phyloP scores from a whole-genome alignment of 2,113 vertebrate genomes.

The Monarcha castaneiventris region DNA sequence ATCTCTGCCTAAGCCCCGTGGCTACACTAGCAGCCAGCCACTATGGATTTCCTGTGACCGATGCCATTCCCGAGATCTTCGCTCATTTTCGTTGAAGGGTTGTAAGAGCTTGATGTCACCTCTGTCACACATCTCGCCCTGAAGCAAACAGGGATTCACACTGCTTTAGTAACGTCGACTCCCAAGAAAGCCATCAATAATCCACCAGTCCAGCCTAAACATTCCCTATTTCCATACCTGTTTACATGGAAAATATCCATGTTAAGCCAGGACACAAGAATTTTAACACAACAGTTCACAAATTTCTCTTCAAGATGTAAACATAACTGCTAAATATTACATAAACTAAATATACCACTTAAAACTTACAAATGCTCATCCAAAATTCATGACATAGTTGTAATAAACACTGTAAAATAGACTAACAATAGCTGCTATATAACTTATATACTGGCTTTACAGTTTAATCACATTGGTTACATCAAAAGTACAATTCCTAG shows the following conservation, averaged over 20 bases:
- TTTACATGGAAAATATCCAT: slow-evolving; percentile 84
- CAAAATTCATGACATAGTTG: slow-evolving; percentile 72
- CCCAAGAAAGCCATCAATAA: slow-evolving; percentile 90
- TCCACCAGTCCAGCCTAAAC: slow-evolving; percentile 89
- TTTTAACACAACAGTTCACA: slow-evolving; percentile 74
- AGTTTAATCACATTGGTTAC: slow-evolving; percentile 61
- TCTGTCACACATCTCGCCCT: slow-evolving; percentile 99
- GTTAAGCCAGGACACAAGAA: slow-evolving; percentile 79
- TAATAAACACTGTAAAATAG: slow-evolving; percentile 70
- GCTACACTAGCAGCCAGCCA: slow-evolving; percentile 90
- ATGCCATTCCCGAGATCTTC: slow-evolving; percentile 99
- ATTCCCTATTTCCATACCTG: slow-evolving; percentile 86
- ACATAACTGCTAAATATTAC: slow-evolving; percentile 64
- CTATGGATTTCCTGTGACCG: slow-evolving; percentile 97
- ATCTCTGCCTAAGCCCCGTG: slow-evolving; percentile 94
- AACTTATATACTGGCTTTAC: slow-evolving; percentile 50
- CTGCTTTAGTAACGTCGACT: slow-evolving; percentile 99
- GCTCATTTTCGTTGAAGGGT: slow-evolving; percentile 94
- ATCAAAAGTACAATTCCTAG: slow-evolving; percentile 70
- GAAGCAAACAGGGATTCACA: slow-evolving; percentile 99
- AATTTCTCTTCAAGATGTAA: slow-evolving; percentile 69
- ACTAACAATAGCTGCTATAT: slow-evolving; percentile 59
- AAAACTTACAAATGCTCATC: slow-evolving; percentile 74
- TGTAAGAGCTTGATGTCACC: slow-evolving; percentile 99
- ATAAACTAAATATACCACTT: slow-evolving; percentile 66